phyloP scores from a whole-genome alignment of 2,888 invertebrate species.

The Rutpela maculata region DNA sequence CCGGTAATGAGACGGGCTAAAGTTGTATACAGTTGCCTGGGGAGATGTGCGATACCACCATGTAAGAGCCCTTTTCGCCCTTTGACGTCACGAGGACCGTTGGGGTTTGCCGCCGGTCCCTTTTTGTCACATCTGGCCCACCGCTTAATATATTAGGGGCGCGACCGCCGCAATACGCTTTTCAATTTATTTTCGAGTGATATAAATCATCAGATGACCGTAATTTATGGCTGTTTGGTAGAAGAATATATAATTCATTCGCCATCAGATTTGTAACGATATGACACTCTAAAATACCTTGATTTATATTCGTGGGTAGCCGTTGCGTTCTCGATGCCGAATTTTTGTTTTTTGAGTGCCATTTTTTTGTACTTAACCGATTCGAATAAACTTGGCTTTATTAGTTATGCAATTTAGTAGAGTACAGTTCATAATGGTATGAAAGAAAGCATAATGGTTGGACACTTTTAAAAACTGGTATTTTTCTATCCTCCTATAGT shows the following conservation, averaged over 20 bases:
- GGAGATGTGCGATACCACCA: conserved; percentile 15
- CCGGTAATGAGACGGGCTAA: conserved; percentile 22
- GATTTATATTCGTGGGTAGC: too few relatives aligned
- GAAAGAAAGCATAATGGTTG: too few relatives aligned
- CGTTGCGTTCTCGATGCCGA: too few relatives aligned
- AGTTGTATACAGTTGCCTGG: conserved; percentile 31
- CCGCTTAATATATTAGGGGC: conserved; percentile 26
- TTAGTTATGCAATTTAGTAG: too few relatives aligned
- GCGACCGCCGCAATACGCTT: conserved; percentile 25
- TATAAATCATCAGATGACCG: conserved; percentile 18
- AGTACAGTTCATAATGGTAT: too few relatives aligned
- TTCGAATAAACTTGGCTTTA: too few relatives aligned
- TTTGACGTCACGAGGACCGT: conserved; percentile 20
- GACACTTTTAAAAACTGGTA: too few relatives aligned
- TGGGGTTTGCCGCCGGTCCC: conserved; percentile 26
- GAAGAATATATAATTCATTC: not conserved
- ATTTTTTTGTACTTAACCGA: too few relatives aligned
- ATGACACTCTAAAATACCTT: not conserved
- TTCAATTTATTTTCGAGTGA: conserved; percentile 27
- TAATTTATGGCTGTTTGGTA: conserved; percentile 22
- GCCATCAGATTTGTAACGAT: not conserved
- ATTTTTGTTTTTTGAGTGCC: too few relatives aligned
- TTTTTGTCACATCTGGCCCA: conserved; percentile 35
- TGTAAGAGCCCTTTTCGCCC: conserved; percentile 23
- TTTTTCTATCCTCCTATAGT: too few relatives aligned